Conservation (phyloP, 1,140 invertebrate genomes). For the Halesus radiatus region DNA sequence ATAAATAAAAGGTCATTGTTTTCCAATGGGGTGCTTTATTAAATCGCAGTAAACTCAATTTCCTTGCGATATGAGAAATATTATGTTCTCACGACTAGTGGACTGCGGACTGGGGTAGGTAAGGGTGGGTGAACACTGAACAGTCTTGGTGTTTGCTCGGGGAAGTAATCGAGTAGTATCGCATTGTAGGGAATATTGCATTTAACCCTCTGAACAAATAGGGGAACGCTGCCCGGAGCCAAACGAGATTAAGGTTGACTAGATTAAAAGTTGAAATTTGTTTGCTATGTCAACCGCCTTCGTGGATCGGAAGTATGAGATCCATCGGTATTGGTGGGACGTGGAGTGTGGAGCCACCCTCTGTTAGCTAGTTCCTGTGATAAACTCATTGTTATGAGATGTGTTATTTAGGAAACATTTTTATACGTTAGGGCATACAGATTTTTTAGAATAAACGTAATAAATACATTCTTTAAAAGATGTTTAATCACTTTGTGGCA, state of each 20-base stretch:
- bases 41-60: constrained; percentile 32
- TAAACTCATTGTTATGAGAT: constrained; percentile 4
- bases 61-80: constrained; percentile 35
- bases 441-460: too few species aligned
- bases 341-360: too few species aligned
- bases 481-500: too few species aligned
- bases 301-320: constrained; percentile 27
- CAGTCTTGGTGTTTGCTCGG: constrained; percentile 45
- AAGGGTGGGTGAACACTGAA: too few species aligned
- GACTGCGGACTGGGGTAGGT: neutral
- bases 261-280: constrained; percentile 58
- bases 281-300: constrained; percentile 48
- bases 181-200: constrained; percentile 55
- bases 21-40: constrained; percentile 26
- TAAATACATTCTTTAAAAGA: too few species aligned
- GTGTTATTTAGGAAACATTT: neutral
- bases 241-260: constrained; percentile 56
- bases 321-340: neutral
- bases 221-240: constrained; percentile 49
- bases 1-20: constrained; percentile 13
- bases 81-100: constrained; percentile 20
- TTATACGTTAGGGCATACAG: too few species aligned
- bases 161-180: constrained; percentile 54
- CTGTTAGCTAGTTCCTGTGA: too few species aligned
- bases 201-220: constrained; percentile 57